Evolutionary conservation across 2,888 invertebrate genomes (phyloP).

Genomic region (Athrips mouffetella): DNA sequence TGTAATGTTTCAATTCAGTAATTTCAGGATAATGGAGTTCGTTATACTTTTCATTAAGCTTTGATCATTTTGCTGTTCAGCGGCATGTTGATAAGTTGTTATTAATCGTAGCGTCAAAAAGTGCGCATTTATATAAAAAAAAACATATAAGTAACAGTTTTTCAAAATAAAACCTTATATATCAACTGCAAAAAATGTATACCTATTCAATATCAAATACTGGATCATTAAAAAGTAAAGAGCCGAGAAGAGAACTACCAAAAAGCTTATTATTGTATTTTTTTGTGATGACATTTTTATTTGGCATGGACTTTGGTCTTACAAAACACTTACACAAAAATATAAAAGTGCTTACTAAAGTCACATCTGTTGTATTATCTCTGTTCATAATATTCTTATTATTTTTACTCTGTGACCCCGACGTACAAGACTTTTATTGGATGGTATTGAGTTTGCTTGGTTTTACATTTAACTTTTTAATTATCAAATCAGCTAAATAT

Average conservation of each 20-base stretch:
- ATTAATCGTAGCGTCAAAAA: no score
- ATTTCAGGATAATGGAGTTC: no score
- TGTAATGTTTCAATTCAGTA: no score
- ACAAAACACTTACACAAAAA: neutral
- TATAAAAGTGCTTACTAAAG: neutral
- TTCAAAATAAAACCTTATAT: no score
- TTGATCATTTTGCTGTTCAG: no score
- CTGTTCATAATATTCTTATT: neutral
- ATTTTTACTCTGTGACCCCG: neutral
- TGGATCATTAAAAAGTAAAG: neutral
- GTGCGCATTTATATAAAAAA: no score
- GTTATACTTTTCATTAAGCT: no score
- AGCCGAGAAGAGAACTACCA: neutral
- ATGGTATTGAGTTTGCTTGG: neutral
- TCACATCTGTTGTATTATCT: neutral
- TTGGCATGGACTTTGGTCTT: neutral
- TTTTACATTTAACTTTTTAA: neutral
- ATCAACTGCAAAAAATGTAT: no score
- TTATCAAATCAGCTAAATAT: neutral
- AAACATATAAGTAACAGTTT: no score
- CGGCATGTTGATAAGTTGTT: no score
- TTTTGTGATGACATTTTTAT: neutral
- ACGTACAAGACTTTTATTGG: neutral
- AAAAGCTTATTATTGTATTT: neutral
- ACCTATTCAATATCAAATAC: no score